Conservation (phyloP, 37 sponge, comb jelly and placozoan genomes). For the Oopsacas minuta region DNA sequence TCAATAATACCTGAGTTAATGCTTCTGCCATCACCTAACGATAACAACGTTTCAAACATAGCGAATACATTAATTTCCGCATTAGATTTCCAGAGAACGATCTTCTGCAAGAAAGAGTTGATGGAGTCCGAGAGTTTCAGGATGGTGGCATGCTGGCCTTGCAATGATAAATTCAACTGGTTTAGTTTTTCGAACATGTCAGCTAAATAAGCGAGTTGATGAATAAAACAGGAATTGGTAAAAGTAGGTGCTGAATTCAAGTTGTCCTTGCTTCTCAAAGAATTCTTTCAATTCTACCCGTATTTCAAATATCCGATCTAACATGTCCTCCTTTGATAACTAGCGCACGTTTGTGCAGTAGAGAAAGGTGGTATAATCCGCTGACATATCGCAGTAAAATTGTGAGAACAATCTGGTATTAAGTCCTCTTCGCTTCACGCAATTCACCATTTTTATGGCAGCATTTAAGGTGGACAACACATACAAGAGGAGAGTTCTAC, state of each 20-base stretch:
- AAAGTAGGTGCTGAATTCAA: not conserved
- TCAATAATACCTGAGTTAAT: not conserved
- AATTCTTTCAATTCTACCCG: not conserved
- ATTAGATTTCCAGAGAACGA: not conserved
- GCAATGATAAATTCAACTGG: not conserved
- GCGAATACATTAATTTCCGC: not conserved
- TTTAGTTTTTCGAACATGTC: not conserved
- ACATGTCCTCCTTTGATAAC: not conserved
- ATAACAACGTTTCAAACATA: not conserved
- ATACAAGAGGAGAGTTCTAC: not conserved
- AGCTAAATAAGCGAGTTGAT: not conserved
- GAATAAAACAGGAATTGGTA: not conserved
- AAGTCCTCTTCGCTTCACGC: not conserved
- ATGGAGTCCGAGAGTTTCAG: not conserved
- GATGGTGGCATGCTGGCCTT: not conserved
- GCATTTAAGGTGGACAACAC: not conserved
- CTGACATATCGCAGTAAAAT: not conserved
- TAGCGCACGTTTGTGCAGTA: not conserved
- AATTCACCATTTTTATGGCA: not conserved
- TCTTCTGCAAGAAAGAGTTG: not conserved
- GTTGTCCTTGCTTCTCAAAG: not conserved
- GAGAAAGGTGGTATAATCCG: not conserved
- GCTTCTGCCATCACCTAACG: not conserved
- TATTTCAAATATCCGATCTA: not conserved
- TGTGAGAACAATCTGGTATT: not conserved